Percentiles rank a stretch among this genome's conserved stretches.
Conservation (phyloP, 2,113 vertebrate genomes). For the Leptobrachium ailaonicum region DNA sequence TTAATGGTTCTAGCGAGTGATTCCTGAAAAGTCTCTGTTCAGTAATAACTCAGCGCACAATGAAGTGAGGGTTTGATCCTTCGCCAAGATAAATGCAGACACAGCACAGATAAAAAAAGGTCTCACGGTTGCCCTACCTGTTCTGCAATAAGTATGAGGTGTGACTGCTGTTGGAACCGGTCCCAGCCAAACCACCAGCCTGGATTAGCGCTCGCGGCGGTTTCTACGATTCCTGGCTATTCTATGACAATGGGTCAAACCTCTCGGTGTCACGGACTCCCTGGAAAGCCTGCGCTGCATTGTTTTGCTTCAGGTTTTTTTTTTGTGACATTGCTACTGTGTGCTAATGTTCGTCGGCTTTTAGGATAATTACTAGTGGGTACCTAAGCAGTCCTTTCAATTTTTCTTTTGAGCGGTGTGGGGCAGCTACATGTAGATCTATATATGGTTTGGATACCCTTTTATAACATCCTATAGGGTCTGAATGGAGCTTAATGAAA, state of each 20-base stretch:
- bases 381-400: too few species aligned
- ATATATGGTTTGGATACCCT: too few species aligned
- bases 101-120: conserved; percentile 47
- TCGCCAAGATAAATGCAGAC: conserved; percentile 46
- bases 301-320: too few species aligned
- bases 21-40: conserved; percentile 46
- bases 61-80: conserved; percentile 42
- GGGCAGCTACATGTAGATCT: too few species aligned
- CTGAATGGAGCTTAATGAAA: too few species aligned
- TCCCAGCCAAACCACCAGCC: conserved; percentile 40
- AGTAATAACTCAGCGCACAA: conserved; percentile 42
- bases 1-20: conserved; percentile 27
- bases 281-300: not conserved
- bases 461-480: too few species aligned
- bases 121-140: conserved; percentile 37
- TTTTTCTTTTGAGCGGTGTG: too few species aligned
- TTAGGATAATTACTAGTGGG: too few species aligned
- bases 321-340: too few species aligned
- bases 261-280: not conserved
- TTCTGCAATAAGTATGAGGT: conserved; percentile 44
- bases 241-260: not conserved
- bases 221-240: not conserved
- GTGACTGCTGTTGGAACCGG: conserved; percentile 42
- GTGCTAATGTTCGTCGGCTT: too few species aligned
- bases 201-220: conserved; percentile 16